phyloP scores from a whole-genome alignment of 2,888 invertebrate genomes.

The Toxonevra muliebris region DNA sequence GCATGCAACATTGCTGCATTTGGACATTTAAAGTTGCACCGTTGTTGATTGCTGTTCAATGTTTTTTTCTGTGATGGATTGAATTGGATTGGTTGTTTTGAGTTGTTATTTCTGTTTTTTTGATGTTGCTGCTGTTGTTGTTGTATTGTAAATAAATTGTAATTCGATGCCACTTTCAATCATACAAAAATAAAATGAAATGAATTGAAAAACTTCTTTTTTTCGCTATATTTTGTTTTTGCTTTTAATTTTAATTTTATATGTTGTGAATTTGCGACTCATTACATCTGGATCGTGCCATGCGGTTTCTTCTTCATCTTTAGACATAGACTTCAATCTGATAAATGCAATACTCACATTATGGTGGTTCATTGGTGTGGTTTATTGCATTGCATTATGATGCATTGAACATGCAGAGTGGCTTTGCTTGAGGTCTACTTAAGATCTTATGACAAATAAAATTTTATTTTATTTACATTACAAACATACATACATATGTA shows the following conservation, averaged over 20 bases:
- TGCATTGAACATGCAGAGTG: neutral
- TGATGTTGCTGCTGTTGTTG: too few relatives aligned
- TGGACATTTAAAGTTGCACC: neutral
- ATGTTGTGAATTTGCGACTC: conserved; percentile 40
- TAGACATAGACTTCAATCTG: neutral
- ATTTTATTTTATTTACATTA: conserved; percentile 18
- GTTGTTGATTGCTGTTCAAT: too few relatives aligned
- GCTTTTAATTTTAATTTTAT: conserved; percentile 13
- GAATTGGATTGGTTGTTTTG: conserved; percentile 2
- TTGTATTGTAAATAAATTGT: conserved; percentile 21
- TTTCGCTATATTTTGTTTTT: conserved; percentile 23
- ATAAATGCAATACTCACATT: neutral
- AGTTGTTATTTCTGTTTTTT: too few relatives aligned
- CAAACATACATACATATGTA: conserved; percentile 1
- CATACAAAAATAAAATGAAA: conserved; percentile 22
- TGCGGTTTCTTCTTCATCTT: conserved; percentile 17
- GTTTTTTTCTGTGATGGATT: too few relatives aligned
- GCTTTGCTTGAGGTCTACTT: conserved; percentile 18
- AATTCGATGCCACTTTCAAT: conserved; percentile 46
- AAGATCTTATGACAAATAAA: too few relatives aligned
- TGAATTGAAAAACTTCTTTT: neutral
- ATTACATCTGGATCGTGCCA: conserved; percentile 42
- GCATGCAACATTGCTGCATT: conserved; percentile 19
- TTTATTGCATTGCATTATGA: neutral
- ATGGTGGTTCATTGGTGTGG: too few relatives aligned